Base-by-base conservation (phyloP, 2,888 invertebrate genomes). In the Malacosoma neustria region DNA sequence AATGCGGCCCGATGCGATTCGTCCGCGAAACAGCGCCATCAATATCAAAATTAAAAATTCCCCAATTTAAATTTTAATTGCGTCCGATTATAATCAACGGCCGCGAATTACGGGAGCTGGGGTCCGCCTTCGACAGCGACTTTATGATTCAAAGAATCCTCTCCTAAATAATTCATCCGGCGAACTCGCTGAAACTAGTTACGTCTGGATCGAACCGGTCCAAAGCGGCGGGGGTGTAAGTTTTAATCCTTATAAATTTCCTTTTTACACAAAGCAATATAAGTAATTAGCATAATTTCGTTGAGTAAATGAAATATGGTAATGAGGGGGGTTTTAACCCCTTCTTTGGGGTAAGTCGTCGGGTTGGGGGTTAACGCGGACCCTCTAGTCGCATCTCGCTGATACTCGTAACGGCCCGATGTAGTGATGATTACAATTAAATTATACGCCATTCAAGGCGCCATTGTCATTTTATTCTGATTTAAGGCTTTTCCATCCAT, bases 221-320 rank as follows among this genome's bases (percentile, higher is more conserved):
- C 51, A 48, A 57, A 54, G 49, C 57, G 55, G 49, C 57, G 68
- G 72, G 70, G 72, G 80, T 72, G 72, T 75, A 76, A 77, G 73
- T 81, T 80, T 22, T 84, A 85, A 85, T 85, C 84, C 81, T 84
- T 84, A 85, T 84, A 85, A 85, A 85, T 85, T 85, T 85, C 85
- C 85, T 85, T 85, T 85, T 85, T 85, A 85, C 85, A 85, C 85
- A 85, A 85, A 85, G 85, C 85, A 85, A 85, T 85, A 85, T 85
- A 85, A 85, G 81, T 85, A 85, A 85, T 85, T 85, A 85, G 84
- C 85, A 85, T 85, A 85, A 85, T 85, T 85, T 85, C 80, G 85
- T 85, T 84, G 84, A 85, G 84, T 85, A 85, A 85, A 85, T 85
- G 85, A 85, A 85, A 85, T 85, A 85, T 85, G 85, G 82, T 85